Base-by-base conservation (phyloP, 1,140 invertebrate species). In the Drosophila orosa region DNA sequence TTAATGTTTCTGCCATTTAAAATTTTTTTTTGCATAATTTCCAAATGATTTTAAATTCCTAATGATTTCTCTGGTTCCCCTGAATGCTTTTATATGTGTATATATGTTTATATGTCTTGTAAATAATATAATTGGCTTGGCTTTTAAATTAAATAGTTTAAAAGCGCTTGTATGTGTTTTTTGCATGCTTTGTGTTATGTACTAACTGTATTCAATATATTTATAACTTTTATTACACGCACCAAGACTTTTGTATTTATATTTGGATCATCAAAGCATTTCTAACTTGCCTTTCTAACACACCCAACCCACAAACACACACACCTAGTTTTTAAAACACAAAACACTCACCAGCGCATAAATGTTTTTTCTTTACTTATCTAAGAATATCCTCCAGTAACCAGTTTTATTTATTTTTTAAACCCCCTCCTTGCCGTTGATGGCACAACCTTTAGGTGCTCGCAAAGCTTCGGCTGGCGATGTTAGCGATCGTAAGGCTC, bases 401-500 rank as follows among this genome's bases (percentile, higher is more conserved):
- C 8, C 15, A 24, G 0, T 4, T 3, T 9, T 19, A 29, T 31
- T 57, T 25, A 17, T 56, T 50, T 50, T 25, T 15, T 45, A n/a
- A 27, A 15, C 24, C 31, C 9, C 17, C 13, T 5, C 3, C 17
- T 24, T 19, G 22, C 27, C 1, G 7, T 33, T 67, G 12, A 15
- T 54, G 19, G 8, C n/a, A 1, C 6, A 24, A 35, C 24, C 24
- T 63, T 65, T 59, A 92, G 91, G 91, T 35, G 97, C 97, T 37
- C 93, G 96, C 78, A 97, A 94, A 91, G 97, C 98, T 60, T 95
- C 95, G 13, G 95, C 97, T 24, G 98, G 98, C 29, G 96, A 98
- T 93, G 95, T 98, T 6, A 95, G 95, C 24, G 95, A 95, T 73
- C 93, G 98, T 3, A 93, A 94, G 73, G 94, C 95, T 55, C 92